phyloP scores from a whole-genome alignment of 2,113 vertebrate species.

The Cnemophilus loriae region DNA sequence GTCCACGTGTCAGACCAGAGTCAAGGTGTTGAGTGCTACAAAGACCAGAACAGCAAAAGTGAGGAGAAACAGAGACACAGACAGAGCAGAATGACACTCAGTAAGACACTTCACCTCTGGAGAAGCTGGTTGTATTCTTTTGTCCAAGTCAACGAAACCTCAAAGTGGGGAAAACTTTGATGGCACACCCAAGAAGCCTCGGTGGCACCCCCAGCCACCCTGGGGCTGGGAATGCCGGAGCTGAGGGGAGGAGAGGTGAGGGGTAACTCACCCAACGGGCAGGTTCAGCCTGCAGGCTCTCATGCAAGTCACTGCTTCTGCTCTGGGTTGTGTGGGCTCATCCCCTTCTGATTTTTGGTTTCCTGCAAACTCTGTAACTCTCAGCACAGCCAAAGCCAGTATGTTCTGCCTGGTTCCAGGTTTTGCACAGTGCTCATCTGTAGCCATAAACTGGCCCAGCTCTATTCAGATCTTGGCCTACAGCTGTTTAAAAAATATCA shows the following conservation, averaged over 20 bases:
- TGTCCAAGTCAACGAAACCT: not conserved
- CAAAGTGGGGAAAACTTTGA: not conserved
- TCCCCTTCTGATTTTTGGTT: not conserved
- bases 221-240: not conserved
- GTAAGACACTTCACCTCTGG: not conserved
- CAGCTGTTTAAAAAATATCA: not conserved
- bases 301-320: not conserved
- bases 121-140: not conserved
- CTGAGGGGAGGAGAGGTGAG: not conserved
- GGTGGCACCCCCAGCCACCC: fast-evolving
- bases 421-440: not conserved
- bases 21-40: not conserved
- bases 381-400: not conserved
- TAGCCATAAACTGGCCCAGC: not conserved
- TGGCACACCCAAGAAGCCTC: not conserved
- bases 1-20: not conserved
- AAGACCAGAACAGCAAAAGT: not conserved
- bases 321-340: not conserved
- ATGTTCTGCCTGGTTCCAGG: not conserved
- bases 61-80: not conserved
- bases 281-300: not conserved
- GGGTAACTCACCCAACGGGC: not conserved
- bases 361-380: not conserved
- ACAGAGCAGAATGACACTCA: not conserved
- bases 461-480: not conserved